Evolutionary conservation across 2,888 invertebrate genomes (phyloP).

Genomic region (Cotesia congregata): DNA sequence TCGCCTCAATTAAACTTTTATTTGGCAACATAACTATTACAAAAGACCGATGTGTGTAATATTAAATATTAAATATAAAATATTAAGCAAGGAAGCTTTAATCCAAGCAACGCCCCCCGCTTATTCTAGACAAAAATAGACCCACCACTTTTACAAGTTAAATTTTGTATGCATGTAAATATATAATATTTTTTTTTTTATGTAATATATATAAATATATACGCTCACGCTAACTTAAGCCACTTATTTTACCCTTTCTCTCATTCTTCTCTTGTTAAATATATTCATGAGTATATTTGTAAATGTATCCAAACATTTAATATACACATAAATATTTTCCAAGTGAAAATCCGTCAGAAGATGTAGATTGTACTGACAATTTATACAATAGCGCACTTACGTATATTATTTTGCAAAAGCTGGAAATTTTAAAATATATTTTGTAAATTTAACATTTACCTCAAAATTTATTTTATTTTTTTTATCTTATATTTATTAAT

Average conservation of each 20-base stretch:
- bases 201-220: conserved; percentile 8
- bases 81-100: conserved; percentile 54
- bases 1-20: not conserved
- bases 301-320: not conserved
- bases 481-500: not conserved
- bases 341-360: conserved; percentile 27
- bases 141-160: conserved; percentile 56
- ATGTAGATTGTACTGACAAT: conserved; percentile 24
- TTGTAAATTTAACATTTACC: not conserved
- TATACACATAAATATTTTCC: conserved; percentile 16
- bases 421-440: conserved; percentile 4
- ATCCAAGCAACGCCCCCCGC: conserved; percentile 63
- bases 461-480: not conserved
- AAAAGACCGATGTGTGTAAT: conserved; percentile 41
- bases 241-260: conserved; percentile 21
- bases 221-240: conserved; percentile 17
- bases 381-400: conserved; percentile 31
- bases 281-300: not conserved
- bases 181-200: not conserved
- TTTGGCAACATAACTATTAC: not conserved
- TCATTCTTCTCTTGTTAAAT: conserved; percentile 17
- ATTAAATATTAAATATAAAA: conserved; percentile 42
- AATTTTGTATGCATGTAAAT: not conserved
- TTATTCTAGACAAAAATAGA: conserved; percentile 60
- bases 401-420: not conserved